Base-by-base conservation (phyloP, 2,797 vertebrate genomes). In the Epinephelus awoara region DNA sequence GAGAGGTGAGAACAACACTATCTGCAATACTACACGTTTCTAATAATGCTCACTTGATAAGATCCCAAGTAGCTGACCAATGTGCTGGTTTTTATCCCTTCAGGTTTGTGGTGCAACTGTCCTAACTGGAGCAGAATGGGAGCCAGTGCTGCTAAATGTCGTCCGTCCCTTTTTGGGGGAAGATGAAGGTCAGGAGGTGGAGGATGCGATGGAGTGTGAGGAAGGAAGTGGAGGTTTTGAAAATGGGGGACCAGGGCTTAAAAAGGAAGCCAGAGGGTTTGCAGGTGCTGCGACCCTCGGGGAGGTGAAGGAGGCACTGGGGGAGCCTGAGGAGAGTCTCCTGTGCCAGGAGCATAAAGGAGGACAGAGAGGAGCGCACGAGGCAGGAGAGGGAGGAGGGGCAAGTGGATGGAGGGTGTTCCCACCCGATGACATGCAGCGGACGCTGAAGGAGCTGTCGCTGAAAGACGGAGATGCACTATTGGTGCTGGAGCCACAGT, bases 61-160 rank as follows among this genome's bases (percentile, higher is more conserved):
- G 29, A 25, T 62, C 23, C 27, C 14, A 67, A 58, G 40, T 52
- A 46, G 13, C 25, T 46, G 19, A 65, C 25, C 9, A 23, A 15
- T 54, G n/a, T 57, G 1, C 25, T 38, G 18, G 0, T 75, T 58
- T 34, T 42, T 7, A 5, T 79, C 34, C 75, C 58, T 72, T 61
- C 86, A 99, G 98, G 97, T 99, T 47, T 95, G 94, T 3, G 97
- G 97, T 19, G 88, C 83, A 1, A 77, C 83, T 11, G 83, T 99
- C 61, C 91, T 93, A 46, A 93, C 92, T 0, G 98, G 98, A 46
- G 84, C 92, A 0, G 95, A 97, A 67, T 97, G 95, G n/a, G 97
- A 98, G 84, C 98, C 98, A 0, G 92, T 99, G 87, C 91, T 99
- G 51, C 66, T 99, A 34, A 98, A 93, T 0, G 90, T 99, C 1